Evolutionary conservation across 2,888 invertebrate genomes (phyloP).

Genomic region (Drosophila anomalata): DNA sequence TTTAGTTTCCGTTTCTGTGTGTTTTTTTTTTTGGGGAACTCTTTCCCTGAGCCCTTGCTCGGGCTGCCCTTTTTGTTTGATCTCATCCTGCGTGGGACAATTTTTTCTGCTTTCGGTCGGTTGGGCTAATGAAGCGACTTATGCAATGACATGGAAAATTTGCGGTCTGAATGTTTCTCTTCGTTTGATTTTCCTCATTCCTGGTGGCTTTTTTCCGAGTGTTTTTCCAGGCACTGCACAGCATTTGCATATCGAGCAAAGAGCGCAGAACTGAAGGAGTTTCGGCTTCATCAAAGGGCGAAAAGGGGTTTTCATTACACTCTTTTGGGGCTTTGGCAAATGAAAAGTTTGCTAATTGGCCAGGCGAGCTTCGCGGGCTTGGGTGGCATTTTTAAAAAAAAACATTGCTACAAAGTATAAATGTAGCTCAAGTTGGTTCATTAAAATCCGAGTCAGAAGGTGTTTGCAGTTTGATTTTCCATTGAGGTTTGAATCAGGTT

Average conservation of each 20-base stretch:
- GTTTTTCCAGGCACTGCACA: constrained; percentile 60
- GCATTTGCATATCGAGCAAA: constrained; percentile 64
- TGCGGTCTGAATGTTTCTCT: constrained; percentile 56
- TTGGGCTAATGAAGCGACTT: constrained; percentile 75
- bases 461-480: constrained; percentile 8
- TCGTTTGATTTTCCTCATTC: constrained; percentile 19
- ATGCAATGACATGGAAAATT: constrained; percentile 80
- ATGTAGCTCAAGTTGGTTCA: constrained; percentile 18
- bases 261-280: constrained; percentile 3
- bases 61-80: constrained; percentile 55
- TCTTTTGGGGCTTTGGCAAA: constrained; percentile 34
- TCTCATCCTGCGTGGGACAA: constrained; percentile 55
- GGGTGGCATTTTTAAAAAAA: constrained; percentile 6
- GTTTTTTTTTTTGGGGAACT: constrained; percentile 4
- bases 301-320: constrained; percentile 15
- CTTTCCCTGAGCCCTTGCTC: constrained; percentile 22
- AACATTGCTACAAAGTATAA: constrained; percentile 14
- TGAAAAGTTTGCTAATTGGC: constrained; percentile 65
- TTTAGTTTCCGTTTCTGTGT: constrained; percentile 48
- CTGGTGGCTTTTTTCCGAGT: constrained; percentile 19
- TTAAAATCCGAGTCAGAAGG: constrained; percentile 1
- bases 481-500: neutral
- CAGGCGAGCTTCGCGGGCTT: constrained; percentile 9
- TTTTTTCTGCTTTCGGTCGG: constrained; percentile 31
- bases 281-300: constrained; percentile 21